Base-by-base conservation (phyloP, 2,797 vertebrate genomes). In the Heliangelus exortis region DNA sequence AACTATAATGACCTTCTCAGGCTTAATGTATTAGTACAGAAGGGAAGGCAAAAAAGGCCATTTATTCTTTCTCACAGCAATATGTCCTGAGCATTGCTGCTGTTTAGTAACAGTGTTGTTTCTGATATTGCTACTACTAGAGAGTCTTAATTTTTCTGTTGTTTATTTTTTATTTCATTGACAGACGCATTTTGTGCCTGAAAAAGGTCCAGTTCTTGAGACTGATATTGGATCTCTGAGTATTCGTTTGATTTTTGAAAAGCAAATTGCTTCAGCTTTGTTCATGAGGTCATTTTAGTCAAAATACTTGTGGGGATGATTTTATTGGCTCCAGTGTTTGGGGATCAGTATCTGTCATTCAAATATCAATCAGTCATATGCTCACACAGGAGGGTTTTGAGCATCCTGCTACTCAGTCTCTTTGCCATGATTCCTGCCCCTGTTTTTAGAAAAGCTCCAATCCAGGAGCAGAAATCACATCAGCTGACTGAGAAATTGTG, bases 61-160 rank as follows among this genome's bases (percentile, higher is more conserved):
- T 59, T 76, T 80, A 7, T 55, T 87, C 41, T 78, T 76, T 88
- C 36, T 43, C 21, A 16, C 7, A 28, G 12, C 7, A 29, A 5
- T 2, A 18, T 16, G 25, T 67, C 29, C 0, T 2, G 20, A 50
- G 6, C 3, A 1, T 5, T 23, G 13, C 15, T 1, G 0, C 12
- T 72, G 20, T 79, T 41, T 8, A 19, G 33, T 47, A 33, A 25
- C 47, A 76, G 7, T n/a, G 9, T 10, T 22, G 10, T n/a, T 54
- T 81, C 29, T 87, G 25, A 9, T 80, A 29, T 5, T 39, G 21
- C 25, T 77, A 10, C 7, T 63, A 65, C 50, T 50, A 28, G 3
- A 10, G 2, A 63, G 1, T 39, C 23, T 39, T 36, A 39, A 16
- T 17, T 61, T 74, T 71, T 72, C 53, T 36, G 26, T 47, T 87